phyloP scores from a whole-genome alignment of 2,888 invertebrate genomes.

The Acheta domesticus region DNA sequence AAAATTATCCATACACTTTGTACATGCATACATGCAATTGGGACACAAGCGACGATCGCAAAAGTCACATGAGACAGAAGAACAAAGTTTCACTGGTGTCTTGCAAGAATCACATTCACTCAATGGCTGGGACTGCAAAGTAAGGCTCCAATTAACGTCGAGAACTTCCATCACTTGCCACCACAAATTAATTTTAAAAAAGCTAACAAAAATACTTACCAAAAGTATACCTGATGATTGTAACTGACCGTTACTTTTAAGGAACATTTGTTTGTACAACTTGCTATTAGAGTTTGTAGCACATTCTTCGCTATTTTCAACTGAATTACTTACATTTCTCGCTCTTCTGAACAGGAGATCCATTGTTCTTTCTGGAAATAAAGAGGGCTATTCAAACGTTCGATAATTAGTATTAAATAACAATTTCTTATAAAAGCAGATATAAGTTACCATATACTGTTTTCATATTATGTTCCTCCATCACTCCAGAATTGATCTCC shows the following conservation, averaged over 20 bases:
- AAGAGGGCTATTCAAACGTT: neutral
- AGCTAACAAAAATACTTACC: neutral
- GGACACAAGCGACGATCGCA: slow-evolving; percentile 9
- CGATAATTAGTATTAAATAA: no score
- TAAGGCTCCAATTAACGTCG: neutral
- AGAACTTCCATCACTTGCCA: no score
- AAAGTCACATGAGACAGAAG: neutral
- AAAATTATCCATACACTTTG: neutral
- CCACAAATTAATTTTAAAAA: neutral
- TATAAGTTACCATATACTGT: neutral
- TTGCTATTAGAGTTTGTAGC: neutral
- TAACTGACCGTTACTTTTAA: neutral
- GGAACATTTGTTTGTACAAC: slow-evolving; percentile 7
- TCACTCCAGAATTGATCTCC: neutral
- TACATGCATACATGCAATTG: neutral
- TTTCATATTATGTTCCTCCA: neutral
- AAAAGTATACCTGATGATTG: neutral
- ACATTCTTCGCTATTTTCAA: neutral
- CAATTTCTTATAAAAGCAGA: no score
- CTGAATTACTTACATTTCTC: neutral
- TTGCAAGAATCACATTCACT: neutral
- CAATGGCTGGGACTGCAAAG: neutral
- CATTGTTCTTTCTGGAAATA: neutral
- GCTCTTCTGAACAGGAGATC: neutral
- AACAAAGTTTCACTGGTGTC: neutral